Evolutionary conservation across 2,797 vertebrate species (phyloP).

Genomic region (Astyanax mexicanus): DNA sequence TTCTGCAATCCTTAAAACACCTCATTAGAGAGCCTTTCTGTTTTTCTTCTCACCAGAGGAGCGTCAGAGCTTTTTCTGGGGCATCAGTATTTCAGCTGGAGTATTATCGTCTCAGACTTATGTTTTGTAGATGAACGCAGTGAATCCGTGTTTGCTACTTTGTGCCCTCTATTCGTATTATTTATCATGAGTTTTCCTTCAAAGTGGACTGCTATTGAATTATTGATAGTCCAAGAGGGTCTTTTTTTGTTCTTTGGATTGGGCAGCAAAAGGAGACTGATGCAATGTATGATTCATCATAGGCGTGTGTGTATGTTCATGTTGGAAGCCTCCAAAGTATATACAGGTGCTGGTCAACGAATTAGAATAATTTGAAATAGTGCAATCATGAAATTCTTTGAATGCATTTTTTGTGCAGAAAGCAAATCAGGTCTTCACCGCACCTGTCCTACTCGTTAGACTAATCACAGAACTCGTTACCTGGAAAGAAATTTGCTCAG

Average conservation of each 20-base stretch:
- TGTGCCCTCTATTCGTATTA: constrained; percentile 18
- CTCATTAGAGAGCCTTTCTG: constrained; percentile 25
- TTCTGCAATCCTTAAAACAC: not conserved
- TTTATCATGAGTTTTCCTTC: constrained; percentile 26
- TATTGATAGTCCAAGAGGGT: constrained; percentile 22
- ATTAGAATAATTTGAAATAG: too few relatives aligned
- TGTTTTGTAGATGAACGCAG: constrained; percentile 9
- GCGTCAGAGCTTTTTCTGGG: constrained; percentile 22
- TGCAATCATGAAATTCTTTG: too few relatives aligned
- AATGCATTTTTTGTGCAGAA: too few relatives aligned
- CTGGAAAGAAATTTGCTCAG: too few relatives aligned
- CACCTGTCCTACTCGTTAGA: too few relatives aligned
- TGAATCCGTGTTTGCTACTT: constrained; percentile 12
- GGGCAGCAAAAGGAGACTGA: constrained; percentile 32
- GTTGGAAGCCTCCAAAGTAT: constrained; percentile 15
- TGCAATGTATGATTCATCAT: constrained; percentile 41
- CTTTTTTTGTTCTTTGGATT: constrained; percentile 26
- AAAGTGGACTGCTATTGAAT: constrained; percentile 37
- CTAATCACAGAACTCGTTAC: too few relatives aligned
- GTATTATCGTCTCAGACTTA: constrained; percentile 1
- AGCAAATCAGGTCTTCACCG: too few relatives aligned
- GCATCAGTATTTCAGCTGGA: constrained; percentile 5
- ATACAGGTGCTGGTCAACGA: too few relatives aligned
- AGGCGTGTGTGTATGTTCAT: not conserved
- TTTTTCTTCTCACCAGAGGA: constrained; percentile 9